Base-by-base conservation (phyloP, 2,113 vertebrate genomes). In the Melanocharis versteri region DNA sequence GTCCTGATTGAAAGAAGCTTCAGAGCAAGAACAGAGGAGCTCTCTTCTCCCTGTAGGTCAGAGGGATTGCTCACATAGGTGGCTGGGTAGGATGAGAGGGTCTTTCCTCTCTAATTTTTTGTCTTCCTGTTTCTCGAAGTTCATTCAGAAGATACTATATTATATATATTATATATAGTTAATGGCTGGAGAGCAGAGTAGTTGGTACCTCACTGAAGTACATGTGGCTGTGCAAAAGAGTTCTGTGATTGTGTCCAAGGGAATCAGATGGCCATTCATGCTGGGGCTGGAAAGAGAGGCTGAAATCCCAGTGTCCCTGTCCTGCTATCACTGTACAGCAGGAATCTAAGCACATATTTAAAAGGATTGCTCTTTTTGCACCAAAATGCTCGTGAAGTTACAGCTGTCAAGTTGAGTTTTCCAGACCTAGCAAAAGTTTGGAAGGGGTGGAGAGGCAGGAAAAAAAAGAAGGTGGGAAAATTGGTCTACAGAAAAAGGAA, bases 241-340 rank as follows among this genome's bases (percentile, higher is more conserved):
- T 47, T 73, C 54, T 61, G 0, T 3, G 11, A 15, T 39, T 47
- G 33, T 68, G 18, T 21, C 26, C 27, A 15, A 56, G 28, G 15
- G 33, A 64, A 47, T 39, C 0, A 3, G 15, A 7, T 40, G 44
- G 30, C n/a, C 15, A 2, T 9, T 11, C 21, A 30, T 2, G 3
- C 26, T 35, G 40, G 54, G 23, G 12, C 54, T 92, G 79, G 68
- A 92, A 65, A 44, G 51, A 35, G 20, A 64, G 61, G 16, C 10
- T 70, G 47, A 83, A 89, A 83, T 81, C 47, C 39, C 5, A 10
- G 24, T 39, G 57, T 37, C 2, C 1, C 15, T 21, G 14, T 64
- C 44, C 17, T 75, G 4, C n/a, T 27, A 20, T 45, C 9, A 15
- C 15, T 5, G 4, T 50, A 11, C 47, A 75, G 37, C 33, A 81